Evolutionary conservation across 2,797 vertebrate genomes (phyloP).

Genomic region (Tapirus indicus): DNA sequence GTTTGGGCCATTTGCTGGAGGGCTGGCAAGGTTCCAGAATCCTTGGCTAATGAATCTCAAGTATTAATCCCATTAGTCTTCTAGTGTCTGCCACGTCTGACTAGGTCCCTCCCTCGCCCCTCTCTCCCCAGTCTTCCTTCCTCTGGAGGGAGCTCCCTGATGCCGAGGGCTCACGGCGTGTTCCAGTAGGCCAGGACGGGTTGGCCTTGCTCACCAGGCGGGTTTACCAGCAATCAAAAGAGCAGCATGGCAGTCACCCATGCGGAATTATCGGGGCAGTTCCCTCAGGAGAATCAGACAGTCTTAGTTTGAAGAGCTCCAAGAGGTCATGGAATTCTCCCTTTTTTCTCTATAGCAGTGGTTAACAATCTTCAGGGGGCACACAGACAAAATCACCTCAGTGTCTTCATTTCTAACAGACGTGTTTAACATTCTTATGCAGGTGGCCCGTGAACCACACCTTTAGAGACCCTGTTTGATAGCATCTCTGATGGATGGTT

Average conservation of each 20-base stretch:
- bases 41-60: constrained; percentile 85
- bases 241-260: not conserved
- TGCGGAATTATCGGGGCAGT: not conserved
- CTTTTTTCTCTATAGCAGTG: not conserved
- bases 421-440: not conserved
- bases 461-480: not conserved
- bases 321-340: not conserved
- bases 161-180: not conserved
- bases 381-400: not conserved
- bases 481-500: not conserved
- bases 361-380: not conserved
- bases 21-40: constrained; percentile 81
- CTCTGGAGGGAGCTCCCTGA: constrained; percentile 28
- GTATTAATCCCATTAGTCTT: constrained; percentile 87
- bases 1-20: constrained; percentile 82
- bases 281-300: not conserved
- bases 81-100: constrained; percentile 71
- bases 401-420: not conserved
- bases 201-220: not conserved
- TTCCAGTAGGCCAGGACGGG: not conserved
- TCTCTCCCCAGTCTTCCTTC: not conserved
- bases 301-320: not conserved
- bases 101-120: not conserved
- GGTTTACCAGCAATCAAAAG: constrained; percentile 32
- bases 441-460: not conserved